These are phyloP conservation scores for Agelas oroides DNA, from an alignment of 37 sponge, comb jelly and placozoan species.

Conservation along the genomic window DNA sequence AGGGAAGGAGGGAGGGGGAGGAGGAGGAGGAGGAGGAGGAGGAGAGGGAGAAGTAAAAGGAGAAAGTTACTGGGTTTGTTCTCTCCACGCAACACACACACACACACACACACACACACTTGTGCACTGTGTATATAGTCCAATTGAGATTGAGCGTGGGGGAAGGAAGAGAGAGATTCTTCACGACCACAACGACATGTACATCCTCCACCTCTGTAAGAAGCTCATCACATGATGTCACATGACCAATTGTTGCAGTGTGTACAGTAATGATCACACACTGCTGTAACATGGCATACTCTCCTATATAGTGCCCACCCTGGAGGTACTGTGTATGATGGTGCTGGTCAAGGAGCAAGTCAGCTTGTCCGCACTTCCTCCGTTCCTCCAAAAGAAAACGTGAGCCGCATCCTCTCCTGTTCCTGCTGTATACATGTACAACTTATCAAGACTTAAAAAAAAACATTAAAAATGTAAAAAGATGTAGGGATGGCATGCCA, in stretches of 20 bases:
- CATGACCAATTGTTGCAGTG: background rate
- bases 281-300: too few relatives aligned
- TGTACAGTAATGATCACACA: too few relatives aligned
- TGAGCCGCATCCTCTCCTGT: background rate
- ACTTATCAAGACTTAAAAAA: too few relatives aligned
- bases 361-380: conserved; percentile 8
- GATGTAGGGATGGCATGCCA: too few relatives aligned
- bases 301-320: conserved; percentile 19
- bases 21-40: too few relatives aligned
- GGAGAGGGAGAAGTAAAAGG: too few relatives aligned
- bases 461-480: too few relatives aligned
- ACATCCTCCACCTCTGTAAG: conserved; percentile 58
- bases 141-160: background rate
- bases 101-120: too few relatives aligned
- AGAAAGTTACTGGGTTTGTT: too few relatives aligned
- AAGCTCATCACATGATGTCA: background rate
- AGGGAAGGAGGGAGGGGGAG: background rate
- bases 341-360: conserved; percentile 22
- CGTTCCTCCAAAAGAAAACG: conserved; percentile 20
- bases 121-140: conserved; percentile 17
- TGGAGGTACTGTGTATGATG: conserved; percentile 48
- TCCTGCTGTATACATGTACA: too few relatives aligned
- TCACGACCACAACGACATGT: conserved; percentile 61
- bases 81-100: too few relatives aligned
- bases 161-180: conserved; percentile 39